Evolutionary conservation across 2,797 vertebrate species (phyloP), one percentile per base, ranked within the genome.

Genomic region (Syngnathus rostellatus): DNA sequence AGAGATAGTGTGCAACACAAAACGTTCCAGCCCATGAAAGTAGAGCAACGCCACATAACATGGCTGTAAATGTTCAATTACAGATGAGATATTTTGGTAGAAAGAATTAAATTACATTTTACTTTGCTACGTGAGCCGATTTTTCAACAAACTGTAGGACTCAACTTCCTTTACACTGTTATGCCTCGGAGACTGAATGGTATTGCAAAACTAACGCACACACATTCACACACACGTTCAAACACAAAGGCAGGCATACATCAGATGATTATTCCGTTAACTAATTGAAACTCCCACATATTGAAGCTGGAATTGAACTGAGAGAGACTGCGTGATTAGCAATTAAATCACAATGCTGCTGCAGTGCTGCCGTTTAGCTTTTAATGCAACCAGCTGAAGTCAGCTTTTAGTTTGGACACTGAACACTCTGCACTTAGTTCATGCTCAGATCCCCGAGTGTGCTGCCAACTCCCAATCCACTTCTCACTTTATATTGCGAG

Each of bases 351-450:
- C 23, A 65, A 55, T 9, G 57, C 54, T 69, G 66, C 63, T 38
- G 62, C 43, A 62, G 21, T 57, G 39, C 39, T 50, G 41, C 67
- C 68, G 16, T 45, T 43, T 41, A 62, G 38, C 57, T 63, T 71
- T 41, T 50, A 70, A 72, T 58, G 62, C 66, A 76, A 66, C 53
- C 23, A 51, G 65, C 71, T 76, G 66, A 68, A 79, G 76, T 79
- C 75, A 83, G 78, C 78, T 76, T 76, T 76, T 79, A 69, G 73
- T 80, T 75, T 65, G 64, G 58, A 71, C 62, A 80, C 71, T 80
- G 71, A 76, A 71, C 77, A 71, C 63, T 78, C 68, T 73, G 69
- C 65, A 68, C 66, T 70, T 69, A 74, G 68, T 79, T 75, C 40
- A 53, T 64, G 71, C 76, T 68, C 21, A 61, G 67, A 37, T 48